Conservation (phyloP, 2,888 invertebrate species). For the Caprella mutica region DNA sequence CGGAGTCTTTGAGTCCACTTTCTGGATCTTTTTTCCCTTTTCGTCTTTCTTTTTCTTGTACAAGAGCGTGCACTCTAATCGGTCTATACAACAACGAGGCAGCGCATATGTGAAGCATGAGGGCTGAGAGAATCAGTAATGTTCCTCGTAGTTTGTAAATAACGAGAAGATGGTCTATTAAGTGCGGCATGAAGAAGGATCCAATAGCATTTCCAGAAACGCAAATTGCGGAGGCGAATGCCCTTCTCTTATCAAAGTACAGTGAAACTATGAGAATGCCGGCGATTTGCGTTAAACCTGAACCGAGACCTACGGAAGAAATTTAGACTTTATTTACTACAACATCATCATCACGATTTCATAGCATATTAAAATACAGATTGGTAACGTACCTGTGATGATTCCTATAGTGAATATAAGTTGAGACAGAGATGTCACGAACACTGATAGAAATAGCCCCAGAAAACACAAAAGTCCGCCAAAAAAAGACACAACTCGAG, state of each 20-base stretch:
- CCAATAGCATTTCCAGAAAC: slow-evolving; percentile 65
- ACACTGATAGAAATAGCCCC: slow-evolving; percentile 57
- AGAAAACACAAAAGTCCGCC: slow-evolving; percentile 60
- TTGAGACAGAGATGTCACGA: slow-evolving; percentile 57
- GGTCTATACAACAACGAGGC: slow-evolving; percentile 57
- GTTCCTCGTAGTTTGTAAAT: slow-evolving; percentile 51
- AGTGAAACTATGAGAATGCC: slow-evolving; percentile 59
- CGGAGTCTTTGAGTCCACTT: too few relatives aligned
- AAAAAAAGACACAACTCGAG: slow-evolving; percentile 57
- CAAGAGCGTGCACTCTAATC: slow-evolving; percentile 42
- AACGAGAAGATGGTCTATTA: slow-evolving; percentile 36
- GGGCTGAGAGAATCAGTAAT: slow-evolving; percentile 56
- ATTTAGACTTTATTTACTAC: not conserved
- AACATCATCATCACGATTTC: too few relatives aligned
- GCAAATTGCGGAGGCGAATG: slow-evolving; percentile 61
- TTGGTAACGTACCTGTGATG: slow-evolving; percentile 59
- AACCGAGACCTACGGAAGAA: slow-evolving; percentile 37
- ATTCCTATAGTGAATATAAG: slow-evolving; percentile 60
- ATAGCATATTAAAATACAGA: too few relatives aligned
- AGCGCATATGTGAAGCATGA: slow-evolving; percentile 63
- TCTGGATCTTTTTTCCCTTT: not conserved
- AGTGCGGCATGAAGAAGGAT: slow-evolving; percentile 44
- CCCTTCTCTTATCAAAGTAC: slow-evolving; percentile 56
- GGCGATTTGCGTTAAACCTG: slow-evolving; percentile 43
- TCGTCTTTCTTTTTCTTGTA: slow-evolving; percentile 17